phyloP scores from a whole-genome alignment of 2,888 invertebrate species.

The Deroplatys truncata region DNA sequence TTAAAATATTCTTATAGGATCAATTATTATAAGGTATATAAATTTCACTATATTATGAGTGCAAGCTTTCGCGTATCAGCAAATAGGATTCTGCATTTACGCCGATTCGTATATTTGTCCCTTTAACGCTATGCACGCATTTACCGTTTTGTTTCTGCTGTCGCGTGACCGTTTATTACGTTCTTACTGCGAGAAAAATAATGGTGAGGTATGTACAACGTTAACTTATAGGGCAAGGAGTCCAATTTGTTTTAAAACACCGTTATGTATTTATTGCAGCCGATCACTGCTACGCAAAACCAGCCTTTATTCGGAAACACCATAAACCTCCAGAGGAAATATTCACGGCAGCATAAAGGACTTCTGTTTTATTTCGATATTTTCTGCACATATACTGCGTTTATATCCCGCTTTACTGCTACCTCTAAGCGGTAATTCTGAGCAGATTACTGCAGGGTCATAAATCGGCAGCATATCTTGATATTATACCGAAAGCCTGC shows the following conservation, averaged over 20 bases:
- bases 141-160: too few species aligned
- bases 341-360: not conserved
- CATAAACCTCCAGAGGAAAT: not conserved
- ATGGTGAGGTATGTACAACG: too few species aligned
- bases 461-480: not conserved
- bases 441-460: not conserved
- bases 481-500: not conserved
- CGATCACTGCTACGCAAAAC: too few species aligned
- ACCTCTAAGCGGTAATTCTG: not conserved
- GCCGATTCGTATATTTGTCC: too few species aligned
- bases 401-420: not conserved
- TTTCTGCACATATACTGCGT: not conserved
- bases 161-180: too few species aligned
- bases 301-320: not conserved
- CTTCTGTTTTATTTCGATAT: not conserved
- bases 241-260: not conserved
- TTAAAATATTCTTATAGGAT: too few species aligned
- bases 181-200: too few species aligned
- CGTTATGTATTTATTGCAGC: not conserved
- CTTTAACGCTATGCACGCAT: too few species aligned
- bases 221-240: not conserved
- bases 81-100: too few species aligned
- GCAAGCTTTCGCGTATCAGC: too few species aligned
- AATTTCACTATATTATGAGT: too few species aligned
- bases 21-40: too few species aligned